Evolutionary conservation across 2,113 vertebrate species (phyloP), one percentile per base, ranked within the genome.

Genomic region (Colistium nudipinnis): DNA sequence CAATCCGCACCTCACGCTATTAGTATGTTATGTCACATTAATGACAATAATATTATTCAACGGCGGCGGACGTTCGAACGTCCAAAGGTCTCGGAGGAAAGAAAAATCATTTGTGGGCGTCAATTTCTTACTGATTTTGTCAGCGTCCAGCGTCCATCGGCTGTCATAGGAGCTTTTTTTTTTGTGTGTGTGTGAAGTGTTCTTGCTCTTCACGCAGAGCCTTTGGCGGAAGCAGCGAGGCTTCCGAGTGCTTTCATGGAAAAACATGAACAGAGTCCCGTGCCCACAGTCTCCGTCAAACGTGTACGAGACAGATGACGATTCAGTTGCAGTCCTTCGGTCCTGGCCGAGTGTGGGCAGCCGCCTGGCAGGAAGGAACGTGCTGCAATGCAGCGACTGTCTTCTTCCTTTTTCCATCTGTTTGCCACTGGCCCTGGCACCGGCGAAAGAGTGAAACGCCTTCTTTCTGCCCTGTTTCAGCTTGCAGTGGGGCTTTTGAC

Each of bases 321-420:
- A 84, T 69, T 87, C 59, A 80, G 70, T 78, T 74, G 73, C 78
- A 62, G 51, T 76, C 59, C 70, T 71, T 74, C 67, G 44, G 43
- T 61, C 43, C 20, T 51, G 61, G 74, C 64, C 44, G 49, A 39
- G 76, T 76, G 77, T 81, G 71, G 63, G 80, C 63, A 74, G 82
- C 54, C 49, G 47, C 28, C 76, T 85, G 82, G 80, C 71, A 85
- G 70, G 70, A 70, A 62, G 60, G 44, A 48, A 72, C 19, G 13
- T 85, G 78, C 80, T 87, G 90, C 86, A 90, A 76, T 87, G 87
- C 86, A 52, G 84, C 77, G 60, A 78, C 78, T 80, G 72, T 76
- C 66, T 78, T 85, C 66, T 60, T 79, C 60, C 47, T 35, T 68
- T 81, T 64, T 66, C 83, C 59, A 78, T 85, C 69, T 86, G 67